phyloP scores from a whole-genome alignment of 2,888 invertebrate genomes.

The Embidobia sp. region DNA sequence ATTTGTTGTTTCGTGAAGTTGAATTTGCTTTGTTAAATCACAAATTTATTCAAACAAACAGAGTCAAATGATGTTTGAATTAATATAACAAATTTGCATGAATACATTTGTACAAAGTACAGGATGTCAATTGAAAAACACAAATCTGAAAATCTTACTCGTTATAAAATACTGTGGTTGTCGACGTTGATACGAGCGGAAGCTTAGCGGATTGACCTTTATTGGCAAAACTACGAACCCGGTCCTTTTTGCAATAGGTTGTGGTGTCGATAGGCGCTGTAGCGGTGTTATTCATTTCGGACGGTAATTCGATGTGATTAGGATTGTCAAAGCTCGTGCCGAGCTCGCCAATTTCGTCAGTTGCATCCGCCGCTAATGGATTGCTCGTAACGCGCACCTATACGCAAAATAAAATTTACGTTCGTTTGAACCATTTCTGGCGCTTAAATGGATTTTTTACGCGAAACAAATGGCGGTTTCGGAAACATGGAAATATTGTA shows the following conservation, averaged over 20 bases:
- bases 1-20: too few relatives aligned
- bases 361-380: slow-evolving; percentile 84
- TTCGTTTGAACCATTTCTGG: slow-evolving; percentile 16
- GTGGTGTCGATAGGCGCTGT: slow-evolving; percentile 84
- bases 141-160: slow-evolving; percentile 71
- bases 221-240: slow-evolving; percentile 73
- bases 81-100: too few relatives aligned
- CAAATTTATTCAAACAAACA: too few relatives aligned
- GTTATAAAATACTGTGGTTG: slow-evolving; percentile 72
- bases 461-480: slow-evolving; percentile 2
- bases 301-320: slow-evolving; percentile 87
- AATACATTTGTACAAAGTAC: too few relatives aligned
- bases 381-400: slow-evolving; percentile 91
- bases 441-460: not conserved
- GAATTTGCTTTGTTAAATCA: too few relatives aligned
- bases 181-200: slow-evolving; percentile 62
- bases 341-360: slow-evolving; percentile 80
- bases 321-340: slow-evolving; percentile 89
- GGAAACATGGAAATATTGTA: too few relatives aligned
- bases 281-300: slow-evolving; percentile 78
- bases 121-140: too few relatives aligned
- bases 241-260: slow-evolving; percentile 87
- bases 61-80: too few relatives aligned
- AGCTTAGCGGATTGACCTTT: slow-evolving; percentile 67
- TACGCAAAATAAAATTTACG: slow-evolving; percentile 39